Base-by-base conservation (phyloP, 2,797 vertebrate species). In the Setipinna tenuifilis region DNA sequence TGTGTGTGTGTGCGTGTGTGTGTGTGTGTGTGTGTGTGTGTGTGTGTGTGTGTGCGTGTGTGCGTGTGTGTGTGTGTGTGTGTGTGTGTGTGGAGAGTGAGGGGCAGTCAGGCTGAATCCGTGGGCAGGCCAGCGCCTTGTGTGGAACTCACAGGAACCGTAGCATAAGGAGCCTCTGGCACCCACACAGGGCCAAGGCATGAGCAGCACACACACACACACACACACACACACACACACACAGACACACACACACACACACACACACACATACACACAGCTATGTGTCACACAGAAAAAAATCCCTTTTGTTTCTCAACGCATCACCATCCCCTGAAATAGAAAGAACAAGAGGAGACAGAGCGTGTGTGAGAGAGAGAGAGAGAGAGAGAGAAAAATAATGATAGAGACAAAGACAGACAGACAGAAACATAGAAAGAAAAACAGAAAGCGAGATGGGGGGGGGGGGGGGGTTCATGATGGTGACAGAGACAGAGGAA, bases 101-200 rank as follows among this genome's bases (percentile, higher is more conserved):
- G 41, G 14, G 3, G 58, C 12, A 35, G 6, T 2, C 16, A 5
- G 28, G 68, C 31, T 6, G 35, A 21, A 41, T 17, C 28, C 31
- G 31, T 75, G 28, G 31, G 68, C 68, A 41, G 68, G 28, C 11
- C 16, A 35, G 16, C 11, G 12, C 12, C 28, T 75, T 19, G 3
- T 35, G 16, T 35, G 68, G 28, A 75, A 17, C 68, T 75, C 28
- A 68, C 23, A 68, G 25, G 14, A 9, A 68, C 25, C 7, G 2
- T 11, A 65, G 61, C n/a, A 10, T 25, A 31, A 68, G 62, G 83
- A 62, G 85, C 86, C 85, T 2, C 84, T 82, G 86, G 88, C 89
- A 88, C 85, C 90, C 89, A 89, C 88, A 89, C 61, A 57, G 3
- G 71, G 54, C 28, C 68, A 75, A 61, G 21, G 44, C 23, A 3